Percentiles rank a stretch among this genome's conserved stretches.
phyloP scores from a whole-genome alignment of 2,797 vertebrate species.

The Knipowitschia caucasica region DNA sequence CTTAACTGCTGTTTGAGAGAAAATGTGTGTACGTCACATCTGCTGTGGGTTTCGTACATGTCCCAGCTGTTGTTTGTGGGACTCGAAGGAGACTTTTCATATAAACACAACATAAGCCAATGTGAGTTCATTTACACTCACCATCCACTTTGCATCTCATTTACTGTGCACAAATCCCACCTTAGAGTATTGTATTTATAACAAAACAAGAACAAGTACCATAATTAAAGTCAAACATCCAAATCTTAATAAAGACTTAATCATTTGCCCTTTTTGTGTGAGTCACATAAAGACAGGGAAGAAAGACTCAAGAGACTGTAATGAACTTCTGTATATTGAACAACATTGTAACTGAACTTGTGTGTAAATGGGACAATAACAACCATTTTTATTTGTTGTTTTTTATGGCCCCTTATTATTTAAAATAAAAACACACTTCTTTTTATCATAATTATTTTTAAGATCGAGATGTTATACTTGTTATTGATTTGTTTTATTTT shows the following conservation, averaged over 20 bases:
- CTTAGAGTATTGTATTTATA: neutral
- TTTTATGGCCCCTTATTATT: no score
- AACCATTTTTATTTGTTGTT: neutral
- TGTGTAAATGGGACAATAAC: neutral
- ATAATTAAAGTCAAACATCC: neutral
- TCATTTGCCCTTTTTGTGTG: neutral
- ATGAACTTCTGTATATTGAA: neutral
- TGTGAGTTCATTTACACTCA: constrained; percentile 8
- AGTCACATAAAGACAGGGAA: neutral
- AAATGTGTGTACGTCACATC: constrained; percentile 1
- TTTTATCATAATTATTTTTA: no score
- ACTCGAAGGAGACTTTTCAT: constrained; percentile 8
- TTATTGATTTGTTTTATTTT: no score
- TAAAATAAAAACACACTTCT: no score
- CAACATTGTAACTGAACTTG: neutral
- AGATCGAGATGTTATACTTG: no score
- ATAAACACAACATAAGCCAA: constrained; percentile 10
- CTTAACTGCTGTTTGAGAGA: neutral
- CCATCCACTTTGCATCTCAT: neutral
- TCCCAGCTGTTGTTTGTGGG: constrained; percentile 15
- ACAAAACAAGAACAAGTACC: neutral
- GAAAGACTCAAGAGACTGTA: neutral
- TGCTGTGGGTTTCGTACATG: neutral
- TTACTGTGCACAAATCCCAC: neutral
- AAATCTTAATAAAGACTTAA: neutral